A percentile compares a stretch with the other conserved stretches of the same genome.
Conservation (phyloP, 2,888 invertebrate genomes). For the Hetaerina titia region DNA sequence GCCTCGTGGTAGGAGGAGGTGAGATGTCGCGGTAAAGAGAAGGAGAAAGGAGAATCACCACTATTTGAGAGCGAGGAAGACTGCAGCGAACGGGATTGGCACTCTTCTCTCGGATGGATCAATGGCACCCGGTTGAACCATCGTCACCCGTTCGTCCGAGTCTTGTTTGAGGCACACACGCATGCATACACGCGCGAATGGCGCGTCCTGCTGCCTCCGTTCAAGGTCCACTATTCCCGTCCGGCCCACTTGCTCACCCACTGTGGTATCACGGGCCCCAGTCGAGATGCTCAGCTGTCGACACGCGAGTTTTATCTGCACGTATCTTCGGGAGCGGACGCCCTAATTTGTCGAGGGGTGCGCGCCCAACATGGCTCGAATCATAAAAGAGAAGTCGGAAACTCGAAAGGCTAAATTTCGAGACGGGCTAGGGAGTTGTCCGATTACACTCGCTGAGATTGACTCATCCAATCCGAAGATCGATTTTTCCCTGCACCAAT, state of each 20-base stretch:
- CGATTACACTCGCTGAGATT: too few species aligned
- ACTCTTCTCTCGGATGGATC: neutral
- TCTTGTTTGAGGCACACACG: neutral
- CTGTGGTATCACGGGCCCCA: neutral
- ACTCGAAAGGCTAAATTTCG: too few species aligned
- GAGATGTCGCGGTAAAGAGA: neutral
- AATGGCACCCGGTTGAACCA: neutral
- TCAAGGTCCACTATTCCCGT: neutral
- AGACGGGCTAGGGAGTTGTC: too few species aligned
- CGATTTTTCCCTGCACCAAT: too few species aligned
- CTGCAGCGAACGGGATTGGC: neutral
- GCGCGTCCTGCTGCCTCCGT: neutral
- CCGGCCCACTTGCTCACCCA: conserved; percentile 7
- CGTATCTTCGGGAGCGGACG: neutral
- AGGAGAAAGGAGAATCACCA: neutral
- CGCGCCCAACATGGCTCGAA: neutral
- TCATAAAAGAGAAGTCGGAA: too few species aligned
- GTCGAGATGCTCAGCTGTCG: neutral
- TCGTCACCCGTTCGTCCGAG: neutral
- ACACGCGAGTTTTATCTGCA: too few species aligned
- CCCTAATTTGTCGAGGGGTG: neutral
- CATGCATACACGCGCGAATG: neutral
- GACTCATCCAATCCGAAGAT: too few species aligned
- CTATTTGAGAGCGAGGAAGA: neutral
- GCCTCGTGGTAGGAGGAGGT: neutral